These are phyloP conservation scores for Acanthornis magna DNA, from an alignment of 2,797 vertebrate species.

Conservation along the genomic window DNA sequence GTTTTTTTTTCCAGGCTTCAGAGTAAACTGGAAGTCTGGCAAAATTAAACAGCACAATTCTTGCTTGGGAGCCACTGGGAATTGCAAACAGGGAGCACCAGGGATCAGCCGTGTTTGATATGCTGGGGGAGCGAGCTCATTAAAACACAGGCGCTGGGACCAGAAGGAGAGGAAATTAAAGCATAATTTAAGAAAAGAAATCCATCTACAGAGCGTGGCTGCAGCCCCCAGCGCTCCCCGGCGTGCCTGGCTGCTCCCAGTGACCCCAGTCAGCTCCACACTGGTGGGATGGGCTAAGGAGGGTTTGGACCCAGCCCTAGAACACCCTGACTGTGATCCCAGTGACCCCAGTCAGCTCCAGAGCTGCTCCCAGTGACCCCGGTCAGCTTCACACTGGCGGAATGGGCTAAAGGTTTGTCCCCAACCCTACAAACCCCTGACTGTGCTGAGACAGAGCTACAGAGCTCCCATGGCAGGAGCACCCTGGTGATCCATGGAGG, in stretches of 20 bases:
- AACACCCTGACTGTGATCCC: neutral
- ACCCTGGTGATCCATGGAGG: rapidly evolving
- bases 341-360: neutral
- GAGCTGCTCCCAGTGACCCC: neutral
- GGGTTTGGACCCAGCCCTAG: neutral
- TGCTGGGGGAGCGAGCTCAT: conserved; percentile 56
- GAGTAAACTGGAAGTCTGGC: conserved; percentile 61
- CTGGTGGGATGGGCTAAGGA: neutral
- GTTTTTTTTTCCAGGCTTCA: conserved; percentile 42
- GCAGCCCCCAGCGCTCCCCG: neutral
- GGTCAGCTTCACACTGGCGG: neutral
- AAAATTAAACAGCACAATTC: conserved; percentile 67
- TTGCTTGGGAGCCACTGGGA: conserved; percentile 53
- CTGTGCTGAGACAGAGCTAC: neutral
- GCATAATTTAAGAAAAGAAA: conserved; percentile 54
- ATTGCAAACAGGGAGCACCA: conserved; percentile 60
- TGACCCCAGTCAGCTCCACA: neutral
- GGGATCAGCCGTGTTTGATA: conserved; percentile 58
- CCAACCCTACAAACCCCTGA: neutral
- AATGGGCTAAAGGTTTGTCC: neutral
- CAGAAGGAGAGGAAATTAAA: conserved; percentile 64
- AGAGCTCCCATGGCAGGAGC: too few species aligned
- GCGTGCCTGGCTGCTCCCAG: neutral
- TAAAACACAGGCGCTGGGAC: conserved; percentile 51
- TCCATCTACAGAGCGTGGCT: neutral